These are phyloP conservation scores for Malurus alboscapulatus DNA, from an alignment of 2,113 vertebrate species.

Conservation along the genomic window DNA sequence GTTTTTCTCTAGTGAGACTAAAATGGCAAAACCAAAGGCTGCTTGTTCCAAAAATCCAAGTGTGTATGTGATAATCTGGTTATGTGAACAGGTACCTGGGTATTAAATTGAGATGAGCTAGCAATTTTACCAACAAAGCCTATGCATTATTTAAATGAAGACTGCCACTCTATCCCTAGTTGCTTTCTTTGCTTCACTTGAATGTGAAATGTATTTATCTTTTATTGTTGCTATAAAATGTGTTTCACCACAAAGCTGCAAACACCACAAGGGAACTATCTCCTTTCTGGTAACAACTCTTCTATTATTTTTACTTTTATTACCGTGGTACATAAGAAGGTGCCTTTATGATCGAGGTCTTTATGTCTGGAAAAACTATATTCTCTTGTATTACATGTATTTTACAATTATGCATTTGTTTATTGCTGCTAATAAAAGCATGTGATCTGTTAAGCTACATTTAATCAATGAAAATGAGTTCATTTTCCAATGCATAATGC, in stretches of 20 bases:
- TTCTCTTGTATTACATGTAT: neutral
- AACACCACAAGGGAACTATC: neutral
- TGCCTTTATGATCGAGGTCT: neutral
- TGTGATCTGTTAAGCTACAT: neutral
- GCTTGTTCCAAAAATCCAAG: neutral
- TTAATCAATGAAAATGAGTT: neutral
- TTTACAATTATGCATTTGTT: constrained; percentile 11
- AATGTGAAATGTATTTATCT: constrained; percentile 30
- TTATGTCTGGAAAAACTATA: neutral
- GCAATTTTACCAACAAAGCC: neutral
- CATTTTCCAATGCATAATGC: neutral
- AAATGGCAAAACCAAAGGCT: neutral
- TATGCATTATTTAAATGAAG: constrained; percentile 17
- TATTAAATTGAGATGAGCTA: neutral
- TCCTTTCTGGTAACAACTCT: neutral
- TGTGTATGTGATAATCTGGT: neutral
- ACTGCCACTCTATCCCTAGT: neutral
- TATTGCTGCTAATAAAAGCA: constrained; percentile 34
- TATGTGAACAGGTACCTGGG: neutral
- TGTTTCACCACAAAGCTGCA: neutral
- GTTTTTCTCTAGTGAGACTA: neutral
- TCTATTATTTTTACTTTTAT: constrained; percentile 27
- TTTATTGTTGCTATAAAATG: constrained; percentile 37
- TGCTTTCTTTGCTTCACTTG: neutral
- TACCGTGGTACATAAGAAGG: neutral